Base-by-base conservation (phyloP, 2,113 vertebrate genomes). In the Cisticola juncidis region DNA sequence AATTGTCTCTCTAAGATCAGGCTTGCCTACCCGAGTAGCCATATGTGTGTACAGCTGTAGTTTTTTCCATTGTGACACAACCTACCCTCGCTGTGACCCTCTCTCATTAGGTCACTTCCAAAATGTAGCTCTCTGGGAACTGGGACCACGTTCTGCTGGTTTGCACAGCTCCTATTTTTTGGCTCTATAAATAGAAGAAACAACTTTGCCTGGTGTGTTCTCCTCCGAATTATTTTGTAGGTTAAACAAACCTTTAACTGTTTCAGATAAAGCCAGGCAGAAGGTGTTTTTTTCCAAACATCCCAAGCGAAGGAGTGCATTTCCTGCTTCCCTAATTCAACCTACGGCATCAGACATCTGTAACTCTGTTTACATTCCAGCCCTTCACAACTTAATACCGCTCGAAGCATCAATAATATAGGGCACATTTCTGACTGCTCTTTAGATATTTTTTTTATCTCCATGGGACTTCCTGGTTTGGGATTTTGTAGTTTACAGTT, bases 381-480 rank as follows among this genome's bases (percentile, higher is more conserved):
- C 74, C 87, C 89, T 92, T 94, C 96, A 96, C 93, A 83, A 62
- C 95, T 90, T 95, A 95, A 95, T 96, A 95, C 93, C 6, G 79
- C 94, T 95, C 31, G 87, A 80, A 95, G 92, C 95, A 97, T 90
- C 94, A 97, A 90, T 96, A 95, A 95, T 97, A 95, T 64, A 95
- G 93, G 94, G 87, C 88, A 91, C 81, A 95, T 93, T 97, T 93
- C 92, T 96, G 85, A 81, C 92, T 96, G 92, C 38, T 96, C 94
- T 90, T 93, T 90, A 96, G 94, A 94, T 96, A 92, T 91, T 96
- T 96, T 96, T 96, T 97, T 96, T 96, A 96, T 97, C 94, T 96
- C 90, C 93, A 93, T 88, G 92, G 84, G 82, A 95, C 85, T 97
- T 97, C 93, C 95, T 96, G 93, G 93, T 92, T 95, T 78, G 93